Conservation (phyloP, 2,888 invertebrate genomes). For the Ctena decussata region DNA sequence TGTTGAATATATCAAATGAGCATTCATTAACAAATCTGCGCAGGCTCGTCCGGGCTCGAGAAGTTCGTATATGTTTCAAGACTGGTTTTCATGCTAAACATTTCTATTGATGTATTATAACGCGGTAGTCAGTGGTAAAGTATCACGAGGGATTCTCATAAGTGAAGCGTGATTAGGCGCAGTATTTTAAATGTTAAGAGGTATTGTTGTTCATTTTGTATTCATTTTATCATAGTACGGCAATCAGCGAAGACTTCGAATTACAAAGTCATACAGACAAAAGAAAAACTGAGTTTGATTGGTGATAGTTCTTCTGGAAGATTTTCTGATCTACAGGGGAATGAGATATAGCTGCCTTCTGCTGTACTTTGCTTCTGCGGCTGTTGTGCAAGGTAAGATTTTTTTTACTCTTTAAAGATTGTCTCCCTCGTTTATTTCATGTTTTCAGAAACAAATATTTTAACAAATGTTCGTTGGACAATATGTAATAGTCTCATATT, state of each 20-base stretch:
- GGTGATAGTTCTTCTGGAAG: neutral
- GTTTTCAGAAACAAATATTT: neutral
- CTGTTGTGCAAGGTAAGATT: neutral
- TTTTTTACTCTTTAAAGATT: neutral
- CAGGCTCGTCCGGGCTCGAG: too few species aligned
- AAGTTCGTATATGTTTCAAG: too few species aligned
- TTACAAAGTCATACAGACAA: neutral
- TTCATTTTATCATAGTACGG: neutral
- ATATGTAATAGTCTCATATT: too few species aligned
- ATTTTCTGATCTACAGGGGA: neutral
- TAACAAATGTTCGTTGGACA: too few species aligned
- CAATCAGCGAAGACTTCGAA: neutral
- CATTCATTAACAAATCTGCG: too few species aligned
- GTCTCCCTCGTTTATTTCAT: neutral
- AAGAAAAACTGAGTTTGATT: neutral
- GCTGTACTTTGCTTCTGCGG: neutral
- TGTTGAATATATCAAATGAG: too few species aligned
- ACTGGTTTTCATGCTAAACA: too few species aligned
- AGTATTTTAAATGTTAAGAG: neutral
- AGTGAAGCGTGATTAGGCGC: conserved; percentile 13
- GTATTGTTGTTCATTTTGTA: neutral
- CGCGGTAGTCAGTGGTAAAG: too few species aligned
- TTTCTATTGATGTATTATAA: too few species aligned
- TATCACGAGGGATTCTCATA: neutral
- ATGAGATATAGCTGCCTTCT: neutral